These are phyloP conservation scores for Calypte anna DNA, from an alignment of 2,113 vertebrate genomes.

Conservation along the genomic window DNA sequence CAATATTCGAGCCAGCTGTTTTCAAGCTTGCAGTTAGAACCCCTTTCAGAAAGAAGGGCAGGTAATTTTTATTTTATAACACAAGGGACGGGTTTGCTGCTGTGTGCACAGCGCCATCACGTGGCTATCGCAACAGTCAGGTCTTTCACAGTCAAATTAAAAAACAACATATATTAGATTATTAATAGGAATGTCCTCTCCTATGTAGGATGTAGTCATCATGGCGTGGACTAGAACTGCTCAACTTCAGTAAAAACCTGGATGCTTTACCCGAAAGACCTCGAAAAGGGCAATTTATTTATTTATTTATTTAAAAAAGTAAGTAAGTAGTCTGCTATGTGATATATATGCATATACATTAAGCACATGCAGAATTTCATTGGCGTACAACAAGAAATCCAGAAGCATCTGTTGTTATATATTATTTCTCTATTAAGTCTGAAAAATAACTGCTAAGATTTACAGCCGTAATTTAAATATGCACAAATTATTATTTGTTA, in stretches of 20 bases:
- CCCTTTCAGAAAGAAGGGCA: constrained; percentile 78
- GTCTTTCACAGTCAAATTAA: constrained; percentile 55
- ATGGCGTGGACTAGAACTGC: not conserved
- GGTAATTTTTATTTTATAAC: constrained; percentile 81
- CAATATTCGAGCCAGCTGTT: constrained; percentile 80
- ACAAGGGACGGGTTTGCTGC: constrained; percentile 76
- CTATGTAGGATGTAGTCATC: constrained; percentile 59
- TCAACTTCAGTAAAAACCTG: not conserved
- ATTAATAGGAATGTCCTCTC: constrained; percentile 74
- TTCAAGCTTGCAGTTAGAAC: constrained; percentile 77
- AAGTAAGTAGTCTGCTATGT: not conserved
- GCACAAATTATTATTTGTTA: constrained; percentile 48
- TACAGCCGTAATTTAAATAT: constrained; percentile 26
- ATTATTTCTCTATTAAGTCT: constrained; percentile 32
- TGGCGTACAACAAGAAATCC: constrained; percentile 24
- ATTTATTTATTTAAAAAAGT: constrained; percentile 1
- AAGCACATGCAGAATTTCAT: not conserved
- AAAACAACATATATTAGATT: constrained; percentile 75
- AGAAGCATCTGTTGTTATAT: not conserved
- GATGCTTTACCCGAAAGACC: not conserved
- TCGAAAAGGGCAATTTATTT: not conserved
- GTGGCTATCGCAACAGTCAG: constrained; percentile 75
- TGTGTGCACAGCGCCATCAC: constrained; percentile 98
- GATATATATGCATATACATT: not conserved
- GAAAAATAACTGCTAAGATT: constrained; percentile 45